These are phyloP conservation scores for Drosophila gaucha DNA, from an alignment of 2,888 invertebrate genomes.

Conservation along the genomic window DNA sequence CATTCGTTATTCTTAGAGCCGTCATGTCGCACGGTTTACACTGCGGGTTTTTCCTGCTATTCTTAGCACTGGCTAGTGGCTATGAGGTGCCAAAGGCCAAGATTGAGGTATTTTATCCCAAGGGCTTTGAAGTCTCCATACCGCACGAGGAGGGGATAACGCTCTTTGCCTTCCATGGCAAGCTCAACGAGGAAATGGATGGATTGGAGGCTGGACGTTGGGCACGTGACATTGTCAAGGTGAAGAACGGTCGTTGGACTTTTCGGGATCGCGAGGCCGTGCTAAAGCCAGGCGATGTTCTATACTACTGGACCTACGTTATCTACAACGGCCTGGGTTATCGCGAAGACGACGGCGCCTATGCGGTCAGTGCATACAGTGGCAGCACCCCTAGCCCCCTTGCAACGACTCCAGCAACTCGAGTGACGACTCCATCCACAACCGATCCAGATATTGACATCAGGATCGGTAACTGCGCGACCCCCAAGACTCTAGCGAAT, in stretches of 20 bases:
- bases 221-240: slow-evolving; percentile 88
- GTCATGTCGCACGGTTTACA: slow-evolving; percentile 34
- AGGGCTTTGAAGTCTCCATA: slow-evolving; percentile 86
- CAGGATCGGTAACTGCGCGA: slow-evolving; percentile 33
- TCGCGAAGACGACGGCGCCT: slow-evolving; percentile 85
- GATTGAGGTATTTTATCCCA: slow-evolving; percentile 85
- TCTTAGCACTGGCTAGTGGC: slow-evolving; percentile 12
- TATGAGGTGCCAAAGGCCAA: slow-evolving; percentile 85
- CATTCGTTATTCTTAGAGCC: slow-evolving; percentile 38
- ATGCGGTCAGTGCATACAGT: slow-evolving; percentile 66
- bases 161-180: slow-evolving; percentile 91
- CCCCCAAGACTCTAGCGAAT: slow-evolving; percentile 59
- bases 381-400: slow-evolving; percentile 4
- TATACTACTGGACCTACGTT: slow-evolving; percentile 92
- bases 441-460: slow-evolving; percentile 36
- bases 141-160: slow-evolving; percentile 88
- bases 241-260: slow-evolving; percentile 88
- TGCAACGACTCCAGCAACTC: not conserved
- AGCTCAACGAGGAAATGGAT: slow-evolving; percentile 90
- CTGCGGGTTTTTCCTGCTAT: slow-evolving; percentile 23
- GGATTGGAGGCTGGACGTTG: slow-evolving; percentile 89
- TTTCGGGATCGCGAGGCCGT: slow-evolving; percentile 87
- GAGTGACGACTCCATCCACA: slow-evolving; percentile 13
- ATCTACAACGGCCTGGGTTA: slow-evolving; percentile 90
- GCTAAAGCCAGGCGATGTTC: slow-evolving; percentile 88